Evolutionary conservation across 2,888 invertebrate species (phyloP), one percentile per base, ranked within the genome.

Genomic region (Pyrochroa serraticornis): DNA sequence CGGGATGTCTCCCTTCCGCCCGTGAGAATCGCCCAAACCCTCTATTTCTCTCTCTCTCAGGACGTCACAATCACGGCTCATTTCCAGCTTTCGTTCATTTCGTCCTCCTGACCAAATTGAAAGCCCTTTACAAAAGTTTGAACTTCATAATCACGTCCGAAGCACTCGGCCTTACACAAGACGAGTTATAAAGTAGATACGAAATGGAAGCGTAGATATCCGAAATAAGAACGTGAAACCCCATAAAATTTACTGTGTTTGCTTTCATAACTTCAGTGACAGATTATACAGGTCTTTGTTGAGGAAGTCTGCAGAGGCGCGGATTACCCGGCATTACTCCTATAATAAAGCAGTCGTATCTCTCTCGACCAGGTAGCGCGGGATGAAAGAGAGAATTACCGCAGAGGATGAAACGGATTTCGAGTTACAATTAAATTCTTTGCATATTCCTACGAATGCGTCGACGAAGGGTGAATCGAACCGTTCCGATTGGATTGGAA

Each of bases 1-100:
- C 77, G 77, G 77, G 77, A 77, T 76, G 75, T 75, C 66, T 71
- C 69, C 70, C 68, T 63, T 55, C 62, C 58, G 56, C 59, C 63
- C 71, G 64, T 69, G 71, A 64, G 71, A 69, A 71, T 65, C 62
- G 58, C 59, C 63, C 52, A 53, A 56, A 58, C 52, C 58, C 58
- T 64, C 66, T 2, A 2, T 2, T 22, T 58, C 67, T 65, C 61
- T 54, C 64, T 66, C 63, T 60, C 64, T 67, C 72, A 70, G 70
- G 71, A 71, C 71, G 69, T 68, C 69, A 70, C 71, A 73, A 73
- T 73, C 72, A 73, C 72, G 60, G 69, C 65, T 72, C 72, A 72
- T 72, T 72, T 72, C 70, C 72, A 72, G 70, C 69, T 68, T 71
- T 72, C 67, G 67, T 67, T 66, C 67, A 60, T 64, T 66, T 65